phyloP scores from a whole-genome alignment of 2,113 vertebrate genomes.

The Grantiella picta region DNA sequence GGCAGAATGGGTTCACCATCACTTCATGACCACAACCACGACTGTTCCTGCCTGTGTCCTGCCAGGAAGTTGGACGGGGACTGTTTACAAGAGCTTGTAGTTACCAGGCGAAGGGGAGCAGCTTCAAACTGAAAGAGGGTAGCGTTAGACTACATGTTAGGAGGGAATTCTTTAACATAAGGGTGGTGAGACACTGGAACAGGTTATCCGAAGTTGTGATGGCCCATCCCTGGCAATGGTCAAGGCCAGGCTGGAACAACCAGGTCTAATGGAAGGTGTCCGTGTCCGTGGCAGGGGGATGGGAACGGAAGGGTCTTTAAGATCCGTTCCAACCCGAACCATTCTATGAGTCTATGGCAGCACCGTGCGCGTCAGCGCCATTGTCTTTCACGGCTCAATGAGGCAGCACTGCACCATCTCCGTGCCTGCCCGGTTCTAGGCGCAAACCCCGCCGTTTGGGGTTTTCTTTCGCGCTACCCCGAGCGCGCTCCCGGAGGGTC shows the following conservation, averaged over 20 bases:
- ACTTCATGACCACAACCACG: accelerated
- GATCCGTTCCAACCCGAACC: background rate
- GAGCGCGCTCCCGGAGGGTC: accelerated
- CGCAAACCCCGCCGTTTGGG: accelerated
- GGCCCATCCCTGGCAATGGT: background rate
- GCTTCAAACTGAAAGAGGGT: background rate
- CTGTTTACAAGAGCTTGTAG: too few species aligned
- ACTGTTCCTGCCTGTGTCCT: background rate
- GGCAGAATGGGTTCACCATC: accelerated
- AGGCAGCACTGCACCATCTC: too few species aligned
- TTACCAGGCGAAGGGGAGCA: too few species aligned
- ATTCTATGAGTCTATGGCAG: background rate
- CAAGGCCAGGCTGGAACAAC: background rate
- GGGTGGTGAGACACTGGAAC: background rate
- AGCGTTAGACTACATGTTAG: background rate
- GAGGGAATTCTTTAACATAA: background rate
- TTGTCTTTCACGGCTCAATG: accelerated
- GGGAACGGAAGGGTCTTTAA: background rate
- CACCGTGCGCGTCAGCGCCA: background rate
- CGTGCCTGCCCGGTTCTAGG: accelerated
- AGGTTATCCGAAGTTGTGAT: background rate
- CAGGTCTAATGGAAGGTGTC: background rate
- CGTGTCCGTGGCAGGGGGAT: background rate
- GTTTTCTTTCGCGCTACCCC: accelerated
- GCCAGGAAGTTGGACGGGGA: background rate